Base-by-base conservation (phyloP, 2,888 invertebrate genomes). In the Hypolimnas misippus region DNA sequence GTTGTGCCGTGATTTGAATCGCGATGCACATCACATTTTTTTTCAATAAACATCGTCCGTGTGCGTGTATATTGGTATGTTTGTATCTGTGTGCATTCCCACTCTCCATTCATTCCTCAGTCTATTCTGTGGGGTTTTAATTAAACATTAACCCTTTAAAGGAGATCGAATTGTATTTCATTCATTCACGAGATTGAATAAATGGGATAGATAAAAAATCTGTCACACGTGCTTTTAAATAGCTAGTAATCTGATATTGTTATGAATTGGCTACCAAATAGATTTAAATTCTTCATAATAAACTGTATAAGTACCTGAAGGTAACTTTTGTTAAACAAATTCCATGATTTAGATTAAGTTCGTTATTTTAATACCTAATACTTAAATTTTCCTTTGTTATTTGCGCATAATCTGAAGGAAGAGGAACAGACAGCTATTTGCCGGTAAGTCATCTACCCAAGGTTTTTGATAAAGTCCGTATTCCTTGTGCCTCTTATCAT, bases 61-160 rank as follows among this genome's bases (percentile, higher is more conserved):
- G 59, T 53, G 49, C 14, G 55, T 29, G 69, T 57, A 56, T 53
- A 55, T 53, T 14, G 14, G 12, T 12, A n/a, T 38, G 35, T n/a
- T 12, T 35, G 33, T 12, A 12, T 35, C 8, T 25, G 67, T 69
- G 62, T 25, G 62, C 69, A 69, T 33, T 35, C 52, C 14, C 49
- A 29, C 7, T 21, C 44, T 46, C 61, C 46, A 50, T 61, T 55
- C 38, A 55, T 31, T 40, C 40, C 29, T 29, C 38, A 35, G 25
- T 25, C 38, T 31, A 40, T 19, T 54, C 53, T 59, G 54, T 31
- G 16, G 16, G 25, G 29, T 53, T 62, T 53, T 62, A 66, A 68
- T 66, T 63, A 69, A 66, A 63, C 60, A 38, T 29, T 50, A 29
- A 50, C 8, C 49, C 44, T 46, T 53, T 29, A 31, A 42, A 52